Base-by-base conservation (phyloP, 2,888 invertebrate species). In the Dichetophora obliterata region DNA sequence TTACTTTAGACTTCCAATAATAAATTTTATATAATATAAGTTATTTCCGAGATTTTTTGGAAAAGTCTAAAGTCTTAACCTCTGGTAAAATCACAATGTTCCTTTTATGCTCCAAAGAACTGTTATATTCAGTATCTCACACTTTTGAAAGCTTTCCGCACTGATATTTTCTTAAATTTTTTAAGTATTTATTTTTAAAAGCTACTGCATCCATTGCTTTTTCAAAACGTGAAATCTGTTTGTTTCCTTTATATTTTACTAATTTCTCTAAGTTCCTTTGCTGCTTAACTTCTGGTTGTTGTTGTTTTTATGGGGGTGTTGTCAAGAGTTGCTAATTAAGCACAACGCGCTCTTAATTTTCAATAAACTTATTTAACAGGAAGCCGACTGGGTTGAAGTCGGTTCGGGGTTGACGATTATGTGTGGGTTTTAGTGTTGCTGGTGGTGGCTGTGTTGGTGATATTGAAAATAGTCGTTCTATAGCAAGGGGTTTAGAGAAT, bases 321-420 rank as follows among this genome's bases (percentile, higher is more conserved):
- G 59, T 16, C 69, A 52, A 31, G 69, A 70, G 54, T 52, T 31
- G 69, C 69, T 70, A 70, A 70, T 70, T 70, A 70, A 70, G 69
- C 69, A 70, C 52, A 70, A 70, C 52, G 69, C 52, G 54, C 69
- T 54, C 69, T 70, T 54, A 16, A 52, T 52, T 70, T 54, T 31
- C 69, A 70, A 70, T 70, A 52, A 70, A 70, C 52, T 70, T 70
- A 54, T 54, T 52, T 31, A 27, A 54, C 27, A 70, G 34, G 19
- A 70, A n/a, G 63, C 14, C 11, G 24, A 14, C 3, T 59, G 24
- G 8, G 24, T 14, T n/a, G 54, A 22, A 54, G 54, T 54, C 19
- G 19, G 19, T 14, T 11, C 14, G 57, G 24, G 24, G 57, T 11
- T 24, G 11, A 24, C 3, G 19, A 6, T n/a, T 24, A 27, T 3